phyloP scores from a whole-genome alignment of 2,113 vertebrate genomes.

The Phylloscopus trochilus region DNA sequence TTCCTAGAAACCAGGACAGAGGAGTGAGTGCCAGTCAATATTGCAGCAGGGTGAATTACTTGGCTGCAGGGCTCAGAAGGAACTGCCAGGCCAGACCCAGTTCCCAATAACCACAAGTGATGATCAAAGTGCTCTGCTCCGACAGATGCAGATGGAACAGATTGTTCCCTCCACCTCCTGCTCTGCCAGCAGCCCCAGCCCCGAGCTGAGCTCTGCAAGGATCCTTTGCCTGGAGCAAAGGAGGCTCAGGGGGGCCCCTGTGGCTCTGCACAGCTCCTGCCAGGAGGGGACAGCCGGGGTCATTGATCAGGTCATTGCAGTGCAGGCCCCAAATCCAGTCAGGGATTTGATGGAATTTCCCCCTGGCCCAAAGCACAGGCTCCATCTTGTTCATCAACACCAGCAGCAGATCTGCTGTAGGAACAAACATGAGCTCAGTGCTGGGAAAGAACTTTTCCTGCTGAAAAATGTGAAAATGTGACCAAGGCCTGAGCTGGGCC shows the following conservation, averaged over 20 bases:
- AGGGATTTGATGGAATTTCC: neutral
- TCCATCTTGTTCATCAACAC: too few relatives aligned
- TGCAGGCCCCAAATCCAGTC: too few relatives aligned
- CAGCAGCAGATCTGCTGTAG: too few relatives aligned
- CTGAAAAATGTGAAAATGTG: too few relatives aligned
- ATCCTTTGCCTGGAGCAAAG: neutral
- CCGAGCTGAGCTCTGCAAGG: neutral
- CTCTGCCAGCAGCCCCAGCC: neutral
- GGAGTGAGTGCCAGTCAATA: neutral
- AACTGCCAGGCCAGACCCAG: neutral
- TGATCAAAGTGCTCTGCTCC: neutral
- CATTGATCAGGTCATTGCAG: too few relatives aligned
- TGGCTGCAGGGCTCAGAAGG: neutral
- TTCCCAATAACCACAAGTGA: neutral
- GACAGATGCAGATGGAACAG: constrained; percentile 10
- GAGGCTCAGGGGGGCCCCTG: neutral
- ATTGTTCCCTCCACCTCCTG: neutral
- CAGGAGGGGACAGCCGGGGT: neutral
- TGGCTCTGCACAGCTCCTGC: neutral
- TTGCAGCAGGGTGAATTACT: neutral
- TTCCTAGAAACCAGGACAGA: neutral
- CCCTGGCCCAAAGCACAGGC: too few relatives aligned
- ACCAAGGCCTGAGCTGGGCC: too few relatives aligned
- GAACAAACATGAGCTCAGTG: too few relatives aligned
- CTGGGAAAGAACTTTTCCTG: too few relatives aligned